Conservation (phyloP, 2,113 vertebrate genomes). For the Turnix velox region DNA sequence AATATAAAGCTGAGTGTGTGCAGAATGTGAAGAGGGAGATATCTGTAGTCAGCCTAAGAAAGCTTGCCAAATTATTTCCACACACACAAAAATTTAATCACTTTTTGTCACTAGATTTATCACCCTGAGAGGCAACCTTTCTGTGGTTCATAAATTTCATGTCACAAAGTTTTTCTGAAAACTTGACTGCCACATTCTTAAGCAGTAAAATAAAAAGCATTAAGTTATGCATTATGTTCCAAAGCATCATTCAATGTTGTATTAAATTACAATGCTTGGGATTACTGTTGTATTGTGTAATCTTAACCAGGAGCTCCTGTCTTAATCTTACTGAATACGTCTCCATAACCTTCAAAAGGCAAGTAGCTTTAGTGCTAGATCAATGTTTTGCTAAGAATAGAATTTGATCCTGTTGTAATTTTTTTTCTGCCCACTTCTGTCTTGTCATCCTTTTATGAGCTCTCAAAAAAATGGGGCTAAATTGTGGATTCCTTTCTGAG, state of each 20-base stretch:
- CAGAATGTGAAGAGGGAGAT: neutral
- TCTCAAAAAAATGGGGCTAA: neutral
- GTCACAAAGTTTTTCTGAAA: neutral
- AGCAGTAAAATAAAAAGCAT: neutral
- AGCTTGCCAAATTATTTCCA: neutral
- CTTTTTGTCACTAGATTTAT: neutral
- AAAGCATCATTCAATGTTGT: neutral
- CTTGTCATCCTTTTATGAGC: neutral
- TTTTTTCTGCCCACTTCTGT: neutral
- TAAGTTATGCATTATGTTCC: neutral
- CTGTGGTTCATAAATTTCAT: neutral
- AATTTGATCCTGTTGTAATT: neutral
- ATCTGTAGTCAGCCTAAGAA: neutral
- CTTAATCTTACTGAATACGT: neutral
- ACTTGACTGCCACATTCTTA: neutral
- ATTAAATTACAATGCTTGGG: neutral
- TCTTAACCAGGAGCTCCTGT: neutral
- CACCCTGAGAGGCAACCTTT: neutral
- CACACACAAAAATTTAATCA: neutral
- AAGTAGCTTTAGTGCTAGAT: neutral
- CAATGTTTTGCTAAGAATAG: neutral
- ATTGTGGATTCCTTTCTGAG: neutral
- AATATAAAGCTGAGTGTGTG: neutral
- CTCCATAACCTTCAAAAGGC: neutral
- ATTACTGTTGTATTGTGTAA: neutral